These are phyloP conservation scores for Miniopterus natalensis DNA, from an alignment of 2,113 vertebrate genomes.

Conservation along the genomic window DNA sequence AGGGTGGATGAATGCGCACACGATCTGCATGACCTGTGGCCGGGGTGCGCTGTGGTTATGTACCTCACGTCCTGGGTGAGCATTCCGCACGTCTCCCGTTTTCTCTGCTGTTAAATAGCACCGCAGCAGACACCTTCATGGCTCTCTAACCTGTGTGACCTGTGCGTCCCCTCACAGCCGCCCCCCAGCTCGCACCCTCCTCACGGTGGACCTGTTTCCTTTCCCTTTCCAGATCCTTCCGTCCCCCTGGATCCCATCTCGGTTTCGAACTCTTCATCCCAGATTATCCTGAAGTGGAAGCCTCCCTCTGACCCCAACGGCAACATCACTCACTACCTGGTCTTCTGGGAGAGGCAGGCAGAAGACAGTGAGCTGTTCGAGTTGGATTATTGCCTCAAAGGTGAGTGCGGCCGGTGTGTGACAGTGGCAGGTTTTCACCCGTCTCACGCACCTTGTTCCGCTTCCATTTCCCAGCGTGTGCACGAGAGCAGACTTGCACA, in stretches of 20 bases:
- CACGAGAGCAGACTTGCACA: fast-evolving
- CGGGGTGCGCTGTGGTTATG: fast-evolving
- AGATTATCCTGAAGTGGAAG: slow-evolving; percentile 98
- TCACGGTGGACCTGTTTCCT: neutral
- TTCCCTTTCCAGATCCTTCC: slow-evolving; percentile 91
- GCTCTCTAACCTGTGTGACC: too few relatives aligned
- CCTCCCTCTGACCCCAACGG: slow-evolving; percentile 96
- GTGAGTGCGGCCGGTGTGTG: slow-evolving; percentile 80
- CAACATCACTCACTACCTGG: slow-evolving; percentile 97
- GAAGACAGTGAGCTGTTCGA: slow-evolving; percentile 96
- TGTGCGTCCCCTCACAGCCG: neutral
- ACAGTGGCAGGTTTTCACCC: fast-evolving
- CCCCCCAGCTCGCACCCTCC: fast-evolving
- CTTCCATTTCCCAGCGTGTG: neutral
- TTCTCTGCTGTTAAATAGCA: neutral
- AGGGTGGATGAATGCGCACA: neutral
- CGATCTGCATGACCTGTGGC: neutral
- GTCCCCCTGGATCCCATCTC: slow-evolving; percentile 96
- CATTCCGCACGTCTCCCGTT: fast-evolving
- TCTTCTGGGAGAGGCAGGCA: slow-evolving; percentile 93
- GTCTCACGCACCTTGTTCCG: fast-evolving
- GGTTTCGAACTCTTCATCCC: slow-evolving; percentile 96
- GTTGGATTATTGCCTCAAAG: slow-evolving; percentile 97
- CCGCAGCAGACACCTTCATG: fast-evolving
- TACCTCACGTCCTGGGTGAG: fast-evolving